These are phyloP conservation scores for Heliornis fulica DNA, from an alignment of 2,113 vertebrate genomes.

Conservation along the genomic window DNA sequence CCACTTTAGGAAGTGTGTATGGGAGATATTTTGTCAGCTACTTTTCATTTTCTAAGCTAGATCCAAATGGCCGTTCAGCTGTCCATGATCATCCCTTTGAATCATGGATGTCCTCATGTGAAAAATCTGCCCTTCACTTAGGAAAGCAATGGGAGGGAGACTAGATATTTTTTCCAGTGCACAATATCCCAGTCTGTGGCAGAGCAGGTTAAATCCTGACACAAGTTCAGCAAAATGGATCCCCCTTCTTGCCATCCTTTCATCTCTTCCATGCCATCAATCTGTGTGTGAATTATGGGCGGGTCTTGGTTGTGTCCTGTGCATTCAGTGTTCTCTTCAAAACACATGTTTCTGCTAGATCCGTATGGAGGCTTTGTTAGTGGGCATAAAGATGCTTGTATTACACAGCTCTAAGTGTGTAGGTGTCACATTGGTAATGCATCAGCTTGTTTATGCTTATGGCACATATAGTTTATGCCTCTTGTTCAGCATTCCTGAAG, in stretches of 20 bases:
- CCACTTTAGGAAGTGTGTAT: neutral
- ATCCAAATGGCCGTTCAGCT: neutral
- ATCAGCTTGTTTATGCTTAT: neutral
- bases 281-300: neutral
- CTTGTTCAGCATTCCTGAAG: neutral
- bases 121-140: neutral
- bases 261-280: neutral
- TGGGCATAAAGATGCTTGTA: neutral
- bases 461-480: neutral
- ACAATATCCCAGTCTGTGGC: neutral
- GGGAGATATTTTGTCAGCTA: neutral
- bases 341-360: neutral
- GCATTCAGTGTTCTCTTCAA: neutral
- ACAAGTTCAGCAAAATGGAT: neutral
- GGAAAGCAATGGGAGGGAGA: neutral
- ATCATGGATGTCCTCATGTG: fast-evolving
- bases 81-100: neutral
- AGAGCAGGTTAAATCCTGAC: neutral
- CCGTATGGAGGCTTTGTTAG: neutral
- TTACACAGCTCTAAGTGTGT: neutral
- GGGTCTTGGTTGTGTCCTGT: neutral
- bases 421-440: neutral
- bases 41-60: neutral
- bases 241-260: neutral
- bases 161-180: neutral